These are phyloP conservation scores for Bombus huntii DNA, from an alignment of 1,140 invertebrate genomes.

Conservation along the genomic window DNA sequence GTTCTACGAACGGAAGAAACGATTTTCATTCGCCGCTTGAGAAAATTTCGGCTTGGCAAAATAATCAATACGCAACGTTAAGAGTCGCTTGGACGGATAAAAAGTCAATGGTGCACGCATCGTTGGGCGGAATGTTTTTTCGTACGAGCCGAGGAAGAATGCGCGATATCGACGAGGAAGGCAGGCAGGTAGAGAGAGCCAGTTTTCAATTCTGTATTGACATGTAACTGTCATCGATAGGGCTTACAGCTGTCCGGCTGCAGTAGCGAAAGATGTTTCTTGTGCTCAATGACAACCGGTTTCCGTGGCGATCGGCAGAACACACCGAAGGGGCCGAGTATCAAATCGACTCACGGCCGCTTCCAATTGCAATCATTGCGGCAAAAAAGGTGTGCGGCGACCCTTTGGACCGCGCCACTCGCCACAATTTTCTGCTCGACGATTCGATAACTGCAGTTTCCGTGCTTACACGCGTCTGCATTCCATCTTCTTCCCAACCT, in stretches of 20 bases:
- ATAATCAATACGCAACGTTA: no score
- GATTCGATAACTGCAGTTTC: constrained; percentile 55
- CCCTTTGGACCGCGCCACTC: constrained; percentile 55
- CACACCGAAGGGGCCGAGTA: constrained; percentile 53
- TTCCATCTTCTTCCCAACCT: constrained; percentile 39
- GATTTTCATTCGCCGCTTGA: no score
- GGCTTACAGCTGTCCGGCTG: constrained; percentile 59
- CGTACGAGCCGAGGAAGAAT: background rate
- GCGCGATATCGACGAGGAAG: background rate
- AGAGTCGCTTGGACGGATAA: background rate
- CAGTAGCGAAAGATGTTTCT: constrained; percentile 52
- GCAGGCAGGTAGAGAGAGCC: constrained; percentile 30
- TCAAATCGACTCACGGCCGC: constrained; percentile 72
- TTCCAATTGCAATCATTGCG: constrained; percentile 77
- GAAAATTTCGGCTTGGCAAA: no score
- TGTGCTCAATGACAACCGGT: constrained; percentile 60
- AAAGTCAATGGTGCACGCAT: background rate
- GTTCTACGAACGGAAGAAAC: no score
- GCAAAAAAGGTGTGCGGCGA: constrained; percentile 74
- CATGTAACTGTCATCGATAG: constrained; percentile 80
- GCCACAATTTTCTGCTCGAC: constrained; percentile 65
- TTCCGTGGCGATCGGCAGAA: constrained; percentile 33
- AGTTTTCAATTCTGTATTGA: constrained; percentile 79
- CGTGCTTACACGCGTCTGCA: constrained; percentile 52
- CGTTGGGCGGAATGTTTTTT: background rate